These are phyloP conservation scores for Clarias batrachus DNA, from an alignment of 2,113 vertebrate species.

Conservation along the genomic window DNA sequence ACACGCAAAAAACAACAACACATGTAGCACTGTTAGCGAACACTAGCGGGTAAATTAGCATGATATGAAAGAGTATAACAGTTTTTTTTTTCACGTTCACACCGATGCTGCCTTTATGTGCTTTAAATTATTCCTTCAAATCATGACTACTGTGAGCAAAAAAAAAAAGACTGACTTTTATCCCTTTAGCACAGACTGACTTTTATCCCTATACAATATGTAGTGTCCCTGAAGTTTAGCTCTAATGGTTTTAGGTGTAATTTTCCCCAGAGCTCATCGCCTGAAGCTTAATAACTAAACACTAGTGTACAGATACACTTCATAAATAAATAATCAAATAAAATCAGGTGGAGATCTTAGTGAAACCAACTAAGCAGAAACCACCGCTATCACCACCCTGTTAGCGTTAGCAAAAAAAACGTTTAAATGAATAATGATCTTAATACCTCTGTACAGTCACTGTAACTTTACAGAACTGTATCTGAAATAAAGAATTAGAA, in stretches of 20 bases:
- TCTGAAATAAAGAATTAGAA: constrained; percentile 5
- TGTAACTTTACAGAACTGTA: not conserved
- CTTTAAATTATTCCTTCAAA: not conserved
- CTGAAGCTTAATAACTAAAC: not conserved
- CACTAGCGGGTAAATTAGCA: not conserved
- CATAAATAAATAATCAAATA: not conserved
- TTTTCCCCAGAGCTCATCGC: not conserved
- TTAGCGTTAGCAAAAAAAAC: not conserved
- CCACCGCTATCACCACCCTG: not conserved
- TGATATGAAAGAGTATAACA: not conserved
- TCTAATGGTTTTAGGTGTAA: not conserved
- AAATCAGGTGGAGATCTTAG: not conserved
- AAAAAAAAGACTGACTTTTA: not conserved
- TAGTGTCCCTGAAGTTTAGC: not conserved
- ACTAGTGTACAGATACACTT: not conserved
- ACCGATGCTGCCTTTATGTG: not conserved
- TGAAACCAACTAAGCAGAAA: not conserved
- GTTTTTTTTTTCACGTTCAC: not conserved
- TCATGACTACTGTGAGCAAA: not conserved
- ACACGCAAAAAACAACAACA: not conserved
- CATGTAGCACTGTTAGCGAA: not conserved
- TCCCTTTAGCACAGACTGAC: not conserved
- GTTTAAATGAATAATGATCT: not conserved
- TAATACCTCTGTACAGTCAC: not conserved
- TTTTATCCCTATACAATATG: not conserved